phyloP scores from a whole-genome alignment of 2,797 vertebrate genomes.

The Rachycentron canadum region DNA sequence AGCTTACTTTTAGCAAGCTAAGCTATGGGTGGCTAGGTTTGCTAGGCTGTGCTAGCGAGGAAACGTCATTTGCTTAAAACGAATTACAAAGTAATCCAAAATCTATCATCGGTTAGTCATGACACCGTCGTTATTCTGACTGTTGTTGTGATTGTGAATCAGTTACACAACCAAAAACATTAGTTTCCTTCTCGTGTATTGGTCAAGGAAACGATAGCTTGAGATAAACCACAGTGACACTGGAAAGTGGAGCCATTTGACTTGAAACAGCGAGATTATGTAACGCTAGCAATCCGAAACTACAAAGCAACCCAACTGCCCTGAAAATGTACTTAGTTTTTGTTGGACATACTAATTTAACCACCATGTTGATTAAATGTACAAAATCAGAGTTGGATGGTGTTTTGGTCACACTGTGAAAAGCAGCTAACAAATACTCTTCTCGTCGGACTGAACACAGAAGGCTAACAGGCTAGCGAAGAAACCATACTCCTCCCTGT shows the following conservation, averaged over 20 bases:
- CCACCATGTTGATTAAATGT: background rate
- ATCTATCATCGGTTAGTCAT: rapidly evolving
- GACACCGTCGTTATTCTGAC: rapidly evolving
- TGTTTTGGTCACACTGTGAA: slow-evolving; percentile 6
- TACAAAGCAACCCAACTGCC: slow-evolving; percentile 19
- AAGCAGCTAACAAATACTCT: slow-evolving; percentile 1
- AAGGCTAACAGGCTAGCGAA: slow-evolving; percentile 66
- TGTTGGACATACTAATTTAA: rapidly evolving
- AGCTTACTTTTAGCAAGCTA: slow-evolving; percentile 68
- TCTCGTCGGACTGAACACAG: slow-evolving; percentile 23
- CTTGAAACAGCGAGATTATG: slow-evolving; percentile 78
- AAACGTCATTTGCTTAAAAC: slow-evolving; percentile 51
- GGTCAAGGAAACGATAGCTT: slow-evolving; percentile 44
- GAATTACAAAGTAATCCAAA: background rate
- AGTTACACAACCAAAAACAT: background rate
- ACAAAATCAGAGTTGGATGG: rapidly evolving
- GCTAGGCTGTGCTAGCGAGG: slow-evolving; percentile 51
- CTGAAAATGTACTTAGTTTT: background rate
- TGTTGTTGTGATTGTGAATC: rapidly evolving
- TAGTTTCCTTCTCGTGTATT: background rate
- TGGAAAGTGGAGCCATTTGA: slow-evolving; percentile 67
- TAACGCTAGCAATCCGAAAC: slow-evolving; percentile 70
- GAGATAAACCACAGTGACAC: slow-evolving; percentile 44
- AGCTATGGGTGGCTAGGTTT: slow-evolving; percentile 81
- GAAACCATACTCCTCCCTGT: slow-evolving; percentile 66